phyloP scores from a whole-genome alignment of 2,888 invertebrate genomes.

The Choreutis nemorana region DNA sequence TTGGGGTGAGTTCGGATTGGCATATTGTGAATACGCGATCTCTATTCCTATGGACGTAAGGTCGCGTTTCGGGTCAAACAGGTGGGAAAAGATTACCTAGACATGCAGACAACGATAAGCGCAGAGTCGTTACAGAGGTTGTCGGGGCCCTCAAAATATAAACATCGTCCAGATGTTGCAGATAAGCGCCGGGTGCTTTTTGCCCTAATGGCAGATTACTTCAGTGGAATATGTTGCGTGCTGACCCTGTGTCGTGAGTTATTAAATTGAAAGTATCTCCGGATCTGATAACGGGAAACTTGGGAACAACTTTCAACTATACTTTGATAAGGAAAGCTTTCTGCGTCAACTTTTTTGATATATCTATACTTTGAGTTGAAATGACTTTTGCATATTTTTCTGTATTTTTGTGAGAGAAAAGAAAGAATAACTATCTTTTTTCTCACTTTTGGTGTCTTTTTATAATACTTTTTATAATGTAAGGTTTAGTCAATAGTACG shows the following conservation, averaged over 20 bases:
- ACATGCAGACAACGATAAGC: conserved; percentile 54
- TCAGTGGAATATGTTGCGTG: conserved; percentile 37
- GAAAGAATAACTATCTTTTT: too few relatives aligned
- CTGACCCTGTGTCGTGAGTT: conserved; percentile 26
- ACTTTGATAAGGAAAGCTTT: conserved; percentile 1
- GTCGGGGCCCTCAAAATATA: conserved; percentile 59
- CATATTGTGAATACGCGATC: too few relatives aligned
- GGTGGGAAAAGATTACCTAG: conserved; percentile 53
- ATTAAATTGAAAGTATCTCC: conserved; percentile 37
- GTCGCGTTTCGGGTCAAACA: too few relatives aligned
- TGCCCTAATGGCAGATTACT: conserved; percentile 60
- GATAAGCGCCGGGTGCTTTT: conserved; percentile 57
- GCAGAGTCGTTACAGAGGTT: conserved; percentile 58
- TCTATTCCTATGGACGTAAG: too few relatives aligned
- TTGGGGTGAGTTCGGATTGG: too few relatives aligned
- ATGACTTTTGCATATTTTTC: too few relatives aligned
- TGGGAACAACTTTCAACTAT: conserved; percentile 3
- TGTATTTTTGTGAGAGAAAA: too few relatives aligned
- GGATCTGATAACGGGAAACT: conserved; percentile 19
- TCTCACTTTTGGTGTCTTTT: too few relatives aligned
- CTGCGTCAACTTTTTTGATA: too few relatives aligned
- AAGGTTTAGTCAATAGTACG: too few relatives aligned
- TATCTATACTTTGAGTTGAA: too few relatives aligned
- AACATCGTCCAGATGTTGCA: conserved; percentile 61
- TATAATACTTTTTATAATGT: too few relatives aligned